phyloP scores from a whole-genome alignment of 2,113 vertebrate species.

The Sander lucioperca region DNA sequence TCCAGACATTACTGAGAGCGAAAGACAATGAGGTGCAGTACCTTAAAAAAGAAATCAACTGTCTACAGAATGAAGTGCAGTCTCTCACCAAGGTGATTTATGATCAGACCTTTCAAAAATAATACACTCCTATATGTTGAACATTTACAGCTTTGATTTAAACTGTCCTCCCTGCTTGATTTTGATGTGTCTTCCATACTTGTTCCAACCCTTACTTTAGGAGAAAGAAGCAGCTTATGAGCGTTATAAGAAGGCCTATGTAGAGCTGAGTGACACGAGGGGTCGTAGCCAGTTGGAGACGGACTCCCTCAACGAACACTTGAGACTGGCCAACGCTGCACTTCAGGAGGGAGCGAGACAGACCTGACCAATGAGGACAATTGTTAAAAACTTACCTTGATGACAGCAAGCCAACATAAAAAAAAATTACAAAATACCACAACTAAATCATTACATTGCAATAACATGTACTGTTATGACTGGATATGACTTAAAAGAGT shows the following conservation, averaged over 20 bases:
- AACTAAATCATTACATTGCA: not conserved
- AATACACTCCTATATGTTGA: not conserved
- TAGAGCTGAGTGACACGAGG: constrained; percentile 89
- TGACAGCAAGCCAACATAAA: not conserved
- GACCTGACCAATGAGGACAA: constrained; percentile 29
- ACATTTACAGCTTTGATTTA: not conserved
- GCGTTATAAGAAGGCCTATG: constrained; percentile 91
- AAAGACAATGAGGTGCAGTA: constrained; percentile 94
- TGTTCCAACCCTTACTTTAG: constrained; percentile 70
- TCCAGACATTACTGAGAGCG: constrained; percentile 89
- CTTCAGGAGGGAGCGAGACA: constrained; percentile 86
- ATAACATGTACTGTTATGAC: not conserved
- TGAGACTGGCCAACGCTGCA: constrained; percentile 88
- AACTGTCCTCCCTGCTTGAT: not conserved
- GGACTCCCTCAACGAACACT: constrained; percentile 89
- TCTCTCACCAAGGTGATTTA: constrained; percentile 88
- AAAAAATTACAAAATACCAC: not conserved
- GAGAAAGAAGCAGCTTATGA: constrained; percentile 91
- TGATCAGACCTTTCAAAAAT: not conserved
- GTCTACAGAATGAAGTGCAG: constrained; percentile 92
- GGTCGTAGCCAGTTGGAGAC: constrained; percentile 89
- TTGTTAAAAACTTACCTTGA: not conserved
- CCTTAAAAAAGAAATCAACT: constrained; percentile 91
- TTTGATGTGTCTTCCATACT: not conserved
- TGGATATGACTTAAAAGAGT: not conserved